Evolutionary conservation across 2,888 invertebrate species (phyloP).

Genomic region (Stenchaetothrips biformis): DNA sequence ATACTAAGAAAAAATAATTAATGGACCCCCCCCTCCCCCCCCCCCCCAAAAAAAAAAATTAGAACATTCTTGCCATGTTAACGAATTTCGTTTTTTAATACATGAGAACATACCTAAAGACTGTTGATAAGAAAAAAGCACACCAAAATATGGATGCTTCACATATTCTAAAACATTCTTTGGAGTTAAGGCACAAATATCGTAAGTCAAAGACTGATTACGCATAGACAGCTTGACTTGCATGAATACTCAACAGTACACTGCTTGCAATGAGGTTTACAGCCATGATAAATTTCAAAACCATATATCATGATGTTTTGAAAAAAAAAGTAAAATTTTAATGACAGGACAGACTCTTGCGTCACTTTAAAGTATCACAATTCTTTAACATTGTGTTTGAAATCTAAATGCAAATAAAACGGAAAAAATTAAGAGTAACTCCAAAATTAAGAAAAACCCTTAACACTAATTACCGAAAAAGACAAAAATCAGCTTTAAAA

Average conservation of each 20-base stretch:
- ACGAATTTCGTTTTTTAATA: neutral
- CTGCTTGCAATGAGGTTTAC: neutral
- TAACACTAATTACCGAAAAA: slow-evolving; percentile 12
- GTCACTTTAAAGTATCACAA: neutral
- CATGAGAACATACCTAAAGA: neutral
- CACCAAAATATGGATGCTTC: neutral
- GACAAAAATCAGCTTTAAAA: slow-evolving; percentile 10
- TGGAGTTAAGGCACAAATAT: slow-evolving; percentile 13
- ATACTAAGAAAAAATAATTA: neutral
- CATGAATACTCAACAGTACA: neutral
- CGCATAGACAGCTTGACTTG: neutral
- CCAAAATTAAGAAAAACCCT: slow-evolving; percentile 9
- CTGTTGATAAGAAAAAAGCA: neutral
- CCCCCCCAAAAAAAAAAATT: neutral
- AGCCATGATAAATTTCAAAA: neutral
- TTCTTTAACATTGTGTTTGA: neutral
- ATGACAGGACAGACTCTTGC: neutral
- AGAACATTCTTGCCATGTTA: neutral
- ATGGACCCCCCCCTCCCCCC: neutral
- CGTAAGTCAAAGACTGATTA: neutral
- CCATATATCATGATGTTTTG: neutral
- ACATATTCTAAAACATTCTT: neutral
- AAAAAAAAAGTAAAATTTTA: neutral
- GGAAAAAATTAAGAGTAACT: slow-evolving; percentile 4
- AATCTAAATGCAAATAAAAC: neutral